Evolutionary conservation across 2,888 invertebrate species (phyloP).

Genomic region (Ramazzottius varieornatus): DNA sequence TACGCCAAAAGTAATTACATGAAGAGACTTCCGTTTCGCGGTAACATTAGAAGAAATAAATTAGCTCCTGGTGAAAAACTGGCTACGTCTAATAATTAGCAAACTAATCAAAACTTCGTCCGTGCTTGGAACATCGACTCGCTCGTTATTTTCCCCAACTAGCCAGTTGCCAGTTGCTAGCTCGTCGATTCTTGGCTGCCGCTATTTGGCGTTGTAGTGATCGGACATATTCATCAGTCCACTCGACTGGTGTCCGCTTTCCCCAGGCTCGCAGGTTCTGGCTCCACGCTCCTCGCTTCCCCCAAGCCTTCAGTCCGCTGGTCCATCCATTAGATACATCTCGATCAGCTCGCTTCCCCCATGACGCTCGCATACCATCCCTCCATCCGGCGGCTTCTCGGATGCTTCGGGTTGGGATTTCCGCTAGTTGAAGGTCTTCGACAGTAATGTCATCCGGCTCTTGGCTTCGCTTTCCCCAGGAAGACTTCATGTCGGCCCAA

Average conservation of each 20-base stretch:
- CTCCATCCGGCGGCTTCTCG: too few relatives aligned
- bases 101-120: not conserved
- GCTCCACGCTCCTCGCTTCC: not conserved
- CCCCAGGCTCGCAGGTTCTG: not conserved
- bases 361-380: not conserved
- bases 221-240: not conserved
- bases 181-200: not conserved
- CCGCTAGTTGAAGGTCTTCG: too few relatives aligned
- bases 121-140: not conserved
- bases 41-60: too few relatives aligned
- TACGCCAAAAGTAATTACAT: too few relatives aligned
- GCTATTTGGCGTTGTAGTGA: not conserved
- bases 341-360: not conserved
- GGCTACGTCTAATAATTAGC: too few relatives aligned
- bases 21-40: too few relatives aligned
- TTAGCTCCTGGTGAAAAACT: too few relatives aligned
- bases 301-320: not conserved
- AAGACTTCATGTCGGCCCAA: not conserved
- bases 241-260: not conserved
- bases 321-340: not conserved
- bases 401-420: too few relatives aligned
- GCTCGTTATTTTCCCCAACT: not conserved
- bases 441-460: too few relatives aligned
- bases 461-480: not conserved
- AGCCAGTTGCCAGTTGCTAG: not conserved